These are phyloP conservation scores for Phortica okadai DNA, from an alignment of 2,888 invertebrate species.

Conservation along the genomic window DNA sequence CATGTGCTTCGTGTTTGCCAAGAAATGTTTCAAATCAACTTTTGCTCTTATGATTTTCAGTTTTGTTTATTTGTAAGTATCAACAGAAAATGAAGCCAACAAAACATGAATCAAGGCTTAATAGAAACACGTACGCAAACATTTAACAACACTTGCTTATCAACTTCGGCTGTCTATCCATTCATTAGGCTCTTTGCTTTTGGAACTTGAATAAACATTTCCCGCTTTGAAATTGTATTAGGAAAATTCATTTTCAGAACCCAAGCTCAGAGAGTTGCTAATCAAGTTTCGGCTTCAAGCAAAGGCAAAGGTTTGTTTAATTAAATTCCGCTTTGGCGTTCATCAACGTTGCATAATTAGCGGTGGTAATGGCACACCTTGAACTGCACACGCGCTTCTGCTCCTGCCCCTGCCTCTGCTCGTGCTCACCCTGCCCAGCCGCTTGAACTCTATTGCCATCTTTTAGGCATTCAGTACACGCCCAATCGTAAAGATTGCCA, in stretches of 20 bases:
- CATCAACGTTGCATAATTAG: slow-evolving; percentile 26
- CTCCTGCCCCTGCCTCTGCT: neutral
- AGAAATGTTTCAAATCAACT: neutral
- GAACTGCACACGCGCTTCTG: neutral
- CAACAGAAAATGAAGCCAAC: neutral
- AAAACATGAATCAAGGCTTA: slow-evolving; percentile 50
- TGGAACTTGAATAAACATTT: neutral
- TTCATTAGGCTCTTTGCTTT: slow-evolving; percentile 36
- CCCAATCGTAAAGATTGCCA: neutral
- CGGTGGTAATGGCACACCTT: slow-evolving; percentile 17
- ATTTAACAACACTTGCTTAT: neutral
- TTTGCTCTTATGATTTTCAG: slow-evolving; percentile 8
- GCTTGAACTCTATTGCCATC: neutral
- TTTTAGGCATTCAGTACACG: neutral
- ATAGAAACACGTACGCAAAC: slow-evolving; percentile 67
- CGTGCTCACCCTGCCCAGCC: neutral
- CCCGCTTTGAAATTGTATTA: slow-evolving; percentile 14
- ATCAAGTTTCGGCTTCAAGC: neutral
- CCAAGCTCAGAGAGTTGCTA: neutral
- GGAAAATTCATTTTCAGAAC: slow-evolving; percentile 47
- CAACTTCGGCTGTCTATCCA: too few species aligned
- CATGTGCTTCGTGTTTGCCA: neutral
- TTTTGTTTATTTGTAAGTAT: neutral
- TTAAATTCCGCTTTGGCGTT: slow-evolving; percentile 22
- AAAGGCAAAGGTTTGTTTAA: slow-evolving; percentile 10